A percentile compares a stretch with the other conserved stretches of the same genome.
Conservation (phyloP, 2,113 vertebrate species). For the Hemicordylus capensis region DNA sequence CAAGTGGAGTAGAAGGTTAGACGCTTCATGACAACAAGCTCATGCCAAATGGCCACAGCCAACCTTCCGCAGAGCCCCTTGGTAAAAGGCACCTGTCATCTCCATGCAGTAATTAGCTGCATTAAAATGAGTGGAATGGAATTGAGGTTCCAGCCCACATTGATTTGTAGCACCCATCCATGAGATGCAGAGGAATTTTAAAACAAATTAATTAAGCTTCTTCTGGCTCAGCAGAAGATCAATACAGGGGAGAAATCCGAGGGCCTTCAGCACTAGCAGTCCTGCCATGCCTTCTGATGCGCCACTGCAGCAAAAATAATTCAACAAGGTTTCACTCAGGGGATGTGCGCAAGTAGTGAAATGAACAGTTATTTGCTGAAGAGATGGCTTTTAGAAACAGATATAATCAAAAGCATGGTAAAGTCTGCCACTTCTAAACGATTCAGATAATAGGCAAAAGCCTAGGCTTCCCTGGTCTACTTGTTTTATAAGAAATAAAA, state of each 20-base stretch:
- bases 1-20: neutral
- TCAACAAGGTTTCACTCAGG: neutral
- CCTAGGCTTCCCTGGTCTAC: neutral
- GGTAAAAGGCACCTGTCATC: constrained; percentile 12
- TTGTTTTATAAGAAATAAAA: neutral
- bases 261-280: constrained; percentile 26
- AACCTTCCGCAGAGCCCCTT: constrained; percentile 19
- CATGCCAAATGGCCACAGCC: neutral
- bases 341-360: neutral
- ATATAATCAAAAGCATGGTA: neutral
- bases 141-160: constrained; percentile 46
- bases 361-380: neutral
- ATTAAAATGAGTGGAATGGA: constrained; percentile 38
- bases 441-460: neutral
- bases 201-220: constrained; percentile 63
- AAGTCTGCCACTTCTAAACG: neutral
- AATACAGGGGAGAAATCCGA: constrained; percentile 27
- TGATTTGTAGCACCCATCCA: constrained; percentile 37
- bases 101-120: constrained; percentile 40
- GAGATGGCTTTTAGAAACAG: neutral
- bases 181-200: constrained; percentile 44
- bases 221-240: constrained; percentile 55
- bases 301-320: constrained; percentile 19
- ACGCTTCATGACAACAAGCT: constrained; percentile 39
- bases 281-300: constrained; percentile 35